Base-by-base conservation (phyloP, 1,140 invertebrate species). In the Meteorus sp. region DNA sequence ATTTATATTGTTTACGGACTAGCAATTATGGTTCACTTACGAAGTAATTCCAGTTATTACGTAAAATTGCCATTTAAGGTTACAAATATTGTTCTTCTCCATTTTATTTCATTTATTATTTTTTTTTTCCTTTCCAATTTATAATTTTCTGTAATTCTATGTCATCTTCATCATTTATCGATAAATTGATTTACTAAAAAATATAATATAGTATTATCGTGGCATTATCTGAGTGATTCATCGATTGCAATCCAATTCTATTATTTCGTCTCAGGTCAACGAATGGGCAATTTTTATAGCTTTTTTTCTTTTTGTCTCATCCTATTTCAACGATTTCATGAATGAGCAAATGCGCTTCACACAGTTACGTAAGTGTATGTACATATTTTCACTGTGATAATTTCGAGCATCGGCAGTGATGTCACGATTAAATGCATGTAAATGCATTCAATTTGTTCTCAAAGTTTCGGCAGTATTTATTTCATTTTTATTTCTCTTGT, bases 21-120 rank as follows among this genome's bases (percentile, higher is more conserved):
- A 75, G 73, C 65, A 73, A 68, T 71, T 66, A 72, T 66, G 54
- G 50, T 65, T 69, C 58, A 44, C 64, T 64, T 60, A 54, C 56
- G 59, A 58, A 23, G 55, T 63, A 62, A 68, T 60, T 44, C 19
- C 52, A 53, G 29, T 67, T 63, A 61, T 70, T 71, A 69, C 59
- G 61, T 70, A 54, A 67, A 64, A 63, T 31, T 45, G 60, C 33
- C 44, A 37, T 41, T 43, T 29, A 43, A 47, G 39, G 43, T 48
- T 45, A 35, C 35, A 15, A 48, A 17, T 31, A 27, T 20, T 22
- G 23, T 47, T 52, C 17, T 15, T 50, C 11, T 7, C 23, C 13
- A n/a, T 9, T 39, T 39, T 17, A 20, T 27, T 11, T 48, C 7
- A n/a, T 48, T n/a, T 39, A 39, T 19, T 27, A 50, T 50, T 50